phyloP scores from a whole-genome alignment of 2,888 invertebrate species.

The Archaeoteleia sp. region DNA sequence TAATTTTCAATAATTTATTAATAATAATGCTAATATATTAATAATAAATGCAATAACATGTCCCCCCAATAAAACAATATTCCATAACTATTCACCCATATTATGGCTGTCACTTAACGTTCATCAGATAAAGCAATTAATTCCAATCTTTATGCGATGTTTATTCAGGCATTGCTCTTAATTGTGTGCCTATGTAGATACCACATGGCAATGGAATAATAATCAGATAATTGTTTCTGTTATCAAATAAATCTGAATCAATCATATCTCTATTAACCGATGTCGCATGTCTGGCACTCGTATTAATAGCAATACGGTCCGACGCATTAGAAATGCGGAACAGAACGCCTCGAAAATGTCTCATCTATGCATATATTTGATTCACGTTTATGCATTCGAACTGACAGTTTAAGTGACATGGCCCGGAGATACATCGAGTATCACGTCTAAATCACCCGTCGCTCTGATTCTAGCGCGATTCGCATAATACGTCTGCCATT shows the following conservation, averaged over 20 bases:
- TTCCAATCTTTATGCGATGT: no score
- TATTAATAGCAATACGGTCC: constrained; percentile 20
- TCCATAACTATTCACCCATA: no score
- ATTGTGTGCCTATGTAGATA: constrained; percentile 17
- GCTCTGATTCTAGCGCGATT: constrained; percentile 8
- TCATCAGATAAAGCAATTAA: no score
- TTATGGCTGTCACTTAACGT: no score
- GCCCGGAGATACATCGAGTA: constrained; percentile 39
- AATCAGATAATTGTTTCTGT: constrained; percentile 36
- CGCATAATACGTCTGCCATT: constrained; percentile 2
- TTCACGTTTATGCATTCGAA: constrained; percentile 47
- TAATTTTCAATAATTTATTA: no score
- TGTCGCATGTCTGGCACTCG: constrained; percentile 28
- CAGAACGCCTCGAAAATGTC: constrained; percentile 24
- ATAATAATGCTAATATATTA: no score
- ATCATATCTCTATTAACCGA: constrained; percentile 37
- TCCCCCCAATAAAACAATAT: no score
- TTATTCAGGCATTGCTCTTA: constrained; percentile 14
- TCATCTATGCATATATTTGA: constrained; percentile 41
- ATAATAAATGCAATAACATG: no score
- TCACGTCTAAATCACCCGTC: constrained; percentile 32
- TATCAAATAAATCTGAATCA: constrained; percentile 39
- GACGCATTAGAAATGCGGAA: constrained; percentile 15
- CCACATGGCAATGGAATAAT: constrained; percentile 45
- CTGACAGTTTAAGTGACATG: constrained; percentile 49